These are phyloP conservation scores for Crypturellus undulatus DNA, from an alignment of 2,113 vertebrate species.

Conservation along the genomic window DNA sequence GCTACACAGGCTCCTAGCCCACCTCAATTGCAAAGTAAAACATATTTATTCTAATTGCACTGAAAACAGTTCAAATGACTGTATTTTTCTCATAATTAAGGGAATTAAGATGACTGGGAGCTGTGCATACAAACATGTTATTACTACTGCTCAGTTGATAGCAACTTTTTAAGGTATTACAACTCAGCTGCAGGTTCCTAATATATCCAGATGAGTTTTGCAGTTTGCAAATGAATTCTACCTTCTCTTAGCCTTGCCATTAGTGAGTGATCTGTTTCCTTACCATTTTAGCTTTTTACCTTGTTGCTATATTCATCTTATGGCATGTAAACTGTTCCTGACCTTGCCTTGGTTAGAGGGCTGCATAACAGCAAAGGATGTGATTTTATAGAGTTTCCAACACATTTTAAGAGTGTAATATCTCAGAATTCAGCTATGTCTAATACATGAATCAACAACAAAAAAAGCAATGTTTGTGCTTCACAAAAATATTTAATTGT, in stretches of 20 bases:
- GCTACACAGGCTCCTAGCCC: background rate
- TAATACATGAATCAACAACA: background rate
- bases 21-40: background rate
- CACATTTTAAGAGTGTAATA: background rate
- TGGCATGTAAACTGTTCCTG: background rate
- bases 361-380: background rate
- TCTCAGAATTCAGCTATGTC: background rate
- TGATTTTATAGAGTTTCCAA: background rate
- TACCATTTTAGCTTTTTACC: background rate
- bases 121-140: background rate
- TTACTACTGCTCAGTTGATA: background rate
- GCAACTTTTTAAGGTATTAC: background rate
- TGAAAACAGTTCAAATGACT: background rate
- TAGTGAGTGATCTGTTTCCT: background rate
- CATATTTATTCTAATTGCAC: background rate
- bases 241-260: background rate
- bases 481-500: background rate
- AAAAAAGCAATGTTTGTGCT: background rate
- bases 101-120: background rate
- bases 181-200: background rate
- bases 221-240: background rate
- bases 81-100: background rate
- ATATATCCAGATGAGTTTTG: background rate
- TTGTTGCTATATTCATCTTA: background rate
- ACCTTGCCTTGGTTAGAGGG: background rate